Base-by-base conservation (phyloP, 2,888 invertebrate species). In the Cephus runcator region DNA sequence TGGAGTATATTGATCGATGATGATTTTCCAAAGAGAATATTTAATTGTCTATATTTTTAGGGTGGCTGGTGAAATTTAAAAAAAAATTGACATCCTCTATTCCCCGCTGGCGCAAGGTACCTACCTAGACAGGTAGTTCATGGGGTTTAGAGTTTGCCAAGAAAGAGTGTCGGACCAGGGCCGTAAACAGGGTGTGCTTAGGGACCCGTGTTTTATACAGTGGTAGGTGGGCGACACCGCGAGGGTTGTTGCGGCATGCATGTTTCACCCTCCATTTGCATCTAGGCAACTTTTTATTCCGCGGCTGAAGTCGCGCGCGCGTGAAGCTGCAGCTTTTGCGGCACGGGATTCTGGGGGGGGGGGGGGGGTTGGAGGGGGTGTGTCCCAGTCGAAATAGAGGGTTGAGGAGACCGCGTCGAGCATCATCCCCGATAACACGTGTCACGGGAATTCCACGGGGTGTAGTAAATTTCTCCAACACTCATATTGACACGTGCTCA, bases 241-340 rank as follows among this genome's bases (percentile, higher is more conserved):
- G 31, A 33, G 71, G 31, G 31, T 71, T 71, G 9, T 31, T 71
- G 71, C 69, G 78, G 80, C 85, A 85, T 87, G 86, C 85, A 88
- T 88, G 85, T 86, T 87, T 86, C 79, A 86, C 77, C 81, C 80
- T 80, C 75, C 79, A 86, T 86, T 87, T 86, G 86, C 86, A 88
- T 87, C 82, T 77, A 76, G 79, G 79, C 75, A 79, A 79, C 77
- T 83, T 85, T 85, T 85, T 87, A 86, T 85, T 85, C 56, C 84
- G 79, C 78, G 83, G 80, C 80, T 80, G 78, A 69, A 75, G 79
- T 75, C 79, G 12, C 69, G 71, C 77, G 75, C 69, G 73, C 74
- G 74, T 56, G 15, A 12, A 56, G 71, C 33, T 15, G 36, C 33
- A 30, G 75, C 77, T 77, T 78, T 75, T 71, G 76, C 56, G 79